phyloP scores from a whole-genome alignment of 2,797 vertebrate genomes.

The Columba guinea region DNA sequence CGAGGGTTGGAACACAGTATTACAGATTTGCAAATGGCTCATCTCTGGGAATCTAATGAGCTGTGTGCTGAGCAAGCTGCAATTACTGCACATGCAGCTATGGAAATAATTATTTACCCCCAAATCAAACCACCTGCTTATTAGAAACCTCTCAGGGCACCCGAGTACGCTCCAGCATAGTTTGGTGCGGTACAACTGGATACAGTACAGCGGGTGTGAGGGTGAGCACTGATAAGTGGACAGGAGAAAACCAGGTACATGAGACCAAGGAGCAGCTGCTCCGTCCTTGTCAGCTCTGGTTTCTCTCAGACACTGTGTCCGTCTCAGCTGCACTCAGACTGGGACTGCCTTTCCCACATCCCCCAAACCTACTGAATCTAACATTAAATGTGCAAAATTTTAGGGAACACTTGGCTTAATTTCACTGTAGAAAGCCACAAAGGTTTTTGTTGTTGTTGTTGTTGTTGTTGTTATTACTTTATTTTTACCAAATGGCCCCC shows the following conservation, averaged over 20 bases:
- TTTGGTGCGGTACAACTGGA: fast-evolving
- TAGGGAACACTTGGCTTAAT: background rate
- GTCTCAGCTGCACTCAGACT: fast-evolving
- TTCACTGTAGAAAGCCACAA: background rate
- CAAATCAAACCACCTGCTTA: background rate
- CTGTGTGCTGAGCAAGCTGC: background rate
- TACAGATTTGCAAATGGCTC: background rate
- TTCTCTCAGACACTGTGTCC: background rate
- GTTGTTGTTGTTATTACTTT: background rate
- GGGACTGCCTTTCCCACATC: background rate
- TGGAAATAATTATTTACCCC: background rate
- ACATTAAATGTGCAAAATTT: background rate
- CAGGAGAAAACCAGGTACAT: background rate
- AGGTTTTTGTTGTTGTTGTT: background rate
- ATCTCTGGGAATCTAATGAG: background rate
- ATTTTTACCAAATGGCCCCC: background rate
- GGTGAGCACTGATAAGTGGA: background rate
- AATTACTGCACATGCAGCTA: background rate
- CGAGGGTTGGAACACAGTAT: background rate
- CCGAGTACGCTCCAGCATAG: fast-evolving
- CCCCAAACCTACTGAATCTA: fast-evolving
- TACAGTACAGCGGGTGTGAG: background rate
- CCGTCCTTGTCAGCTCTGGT: background rate
- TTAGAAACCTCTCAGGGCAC: fast-evolving
- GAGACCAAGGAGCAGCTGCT: background rate